Evolutionary conservation across 2,113 vertebrate species (phyloP), one percentile per base, ranked within the genome.

Genomic region (Piaya cayana): DNA sequence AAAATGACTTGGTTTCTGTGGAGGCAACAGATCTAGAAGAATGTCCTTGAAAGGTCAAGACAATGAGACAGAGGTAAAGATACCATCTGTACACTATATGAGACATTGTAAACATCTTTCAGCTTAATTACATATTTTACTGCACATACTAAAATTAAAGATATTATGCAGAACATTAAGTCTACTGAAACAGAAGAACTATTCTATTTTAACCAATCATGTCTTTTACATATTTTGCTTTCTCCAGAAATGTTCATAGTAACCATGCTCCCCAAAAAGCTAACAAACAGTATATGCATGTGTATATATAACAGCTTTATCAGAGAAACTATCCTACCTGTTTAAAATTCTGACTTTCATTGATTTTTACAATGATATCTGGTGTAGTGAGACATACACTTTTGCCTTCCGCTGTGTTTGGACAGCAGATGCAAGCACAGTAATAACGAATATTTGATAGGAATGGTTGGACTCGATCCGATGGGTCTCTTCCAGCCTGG

Each of bases 31-130:
- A 94, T 80, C 86, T 63, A 81, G 88, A 69, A 62, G 67, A 36
- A 87, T 49, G 68, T 62, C 86, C 95, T 95, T 96, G 87, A 93
- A 76, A 93, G 63, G 67, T 84, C 39, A 92, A 95, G 84, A 58
- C 90, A 90, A 60, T 72, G 16, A 34, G 89, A 87, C 34, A 60
- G 43, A 75, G 68, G 75, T 91, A 94, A 82, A 96, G 55, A 95
- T 85, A 85, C 88, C 96, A 93, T 96, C 95, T 97, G 92, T 30
- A 92, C 70, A 34, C 86, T 86, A 50, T 62, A 55, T 21, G 65
- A 92, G 39, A 59, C 49, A 75, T 19, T 70, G 36, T 68, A 92
- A 93, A 95, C 34, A 75, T 58, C 12, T 65, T 89, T 27, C 60
- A 52, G 37, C 82, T 86, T 79, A 43, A 79, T 65, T 76, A 45